phyloP scores from a whole-genome alignment of 2,797 vertebrate genomes.

The Aldrovandia affinis region DNA sequence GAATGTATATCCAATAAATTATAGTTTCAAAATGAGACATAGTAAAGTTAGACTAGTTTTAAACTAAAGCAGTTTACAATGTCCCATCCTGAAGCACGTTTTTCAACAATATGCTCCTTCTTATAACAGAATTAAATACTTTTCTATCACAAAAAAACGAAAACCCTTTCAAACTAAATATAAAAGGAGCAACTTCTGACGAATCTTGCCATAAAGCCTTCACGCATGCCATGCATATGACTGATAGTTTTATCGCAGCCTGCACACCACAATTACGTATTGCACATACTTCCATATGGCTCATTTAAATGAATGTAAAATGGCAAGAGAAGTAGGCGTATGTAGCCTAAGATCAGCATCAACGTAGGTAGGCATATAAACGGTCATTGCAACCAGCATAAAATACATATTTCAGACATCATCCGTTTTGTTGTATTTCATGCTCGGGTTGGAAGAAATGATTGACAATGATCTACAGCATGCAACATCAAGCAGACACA shows the following conservation, averaged over 20 bases:
- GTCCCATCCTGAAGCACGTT: background rate
- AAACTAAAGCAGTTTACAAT: background rate
- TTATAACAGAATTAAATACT: background rate
- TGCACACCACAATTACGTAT: background rate
- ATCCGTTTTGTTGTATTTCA: background rate
- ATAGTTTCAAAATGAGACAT: background rate
- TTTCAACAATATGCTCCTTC: background rate
- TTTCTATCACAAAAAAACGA: background rate
- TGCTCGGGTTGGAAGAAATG: background rate
- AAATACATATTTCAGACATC: background rate
- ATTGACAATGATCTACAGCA: background rate
- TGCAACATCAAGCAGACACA: background rate
- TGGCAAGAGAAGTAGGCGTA: background rate
- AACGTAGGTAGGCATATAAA: background rate
- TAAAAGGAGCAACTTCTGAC: background rate
- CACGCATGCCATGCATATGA: background rate
- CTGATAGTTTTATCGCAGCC: background rate
- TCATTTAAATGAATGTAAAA: background rate
- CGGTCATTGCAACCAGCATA: background rate
- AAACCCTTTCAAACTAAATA: background rate
- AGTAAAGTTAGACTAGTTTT: background rate
- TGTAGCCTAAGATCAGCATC: background rate
- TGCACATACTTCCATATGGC: background rate
- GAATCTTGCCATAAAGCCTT: background rate
- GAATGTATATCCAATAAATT: background rate